Evolutionary conservation across 2,113 vertebrate species (phyloP).

Genomic region (Aix galericulata): DNA sequence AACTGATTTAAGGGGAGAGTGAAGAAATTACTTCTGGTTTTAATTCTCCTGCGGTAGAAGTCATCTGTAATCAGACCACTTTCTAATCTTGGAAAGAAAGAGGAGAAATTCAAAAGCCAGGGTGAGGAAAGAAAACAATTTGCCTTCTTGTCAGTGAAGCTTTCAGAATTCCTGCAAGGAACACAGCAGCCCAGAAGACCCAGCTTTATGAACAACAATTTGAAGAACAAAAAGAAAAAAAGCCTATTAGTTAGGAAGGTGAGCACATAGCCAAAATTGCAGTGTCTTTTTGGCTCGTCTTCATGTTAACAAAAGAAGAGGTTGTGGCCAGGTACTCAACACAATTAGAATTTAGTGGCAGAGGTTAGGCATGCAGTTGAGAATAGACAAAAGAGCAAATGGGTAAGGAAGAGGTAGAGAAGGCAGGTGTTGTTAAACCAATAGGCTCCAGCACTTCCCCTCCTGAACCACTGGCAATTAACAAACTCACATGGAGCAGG

Average conservation of each 20-base stretch:
- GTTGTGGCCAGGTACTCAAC: neutral
- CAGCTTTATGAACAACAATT: neutral
- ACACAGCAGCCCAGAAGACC: neutral
- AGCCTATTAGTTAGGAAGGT: neutral
- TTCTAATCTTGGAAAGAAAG: neutral
- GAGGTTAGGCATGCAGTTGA: neutral
- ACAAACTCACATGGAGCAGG: neutral
- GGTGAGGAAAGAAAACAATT: neutral
- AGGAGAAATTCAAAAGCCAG: neutral
- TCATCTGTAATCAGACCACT: neutral
- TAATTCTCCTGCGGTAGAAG: neutral
- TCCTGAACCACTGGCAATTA: neutral
- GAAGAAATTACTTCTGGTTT: neutral
- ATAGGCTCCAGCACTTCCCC: neutral
- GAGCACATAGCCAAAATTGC: neutral
- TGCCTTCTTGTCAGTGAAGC: neutral
- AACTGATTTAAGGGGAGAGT: constrained; percentile 14
- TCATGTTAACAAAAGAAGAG: neutral
- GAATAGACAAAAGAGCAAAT: neutral
- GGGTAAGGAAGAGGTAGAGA: neutral
- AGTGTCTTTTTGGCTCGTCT: neutral
- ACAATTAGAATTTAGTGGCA: neutral
- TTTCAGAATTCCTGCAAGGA: no score
- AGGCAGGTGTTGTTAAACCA: neutral
- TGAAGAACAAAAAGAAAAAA: neutral